A percentile compares a stretch with the other conserved stretches of the same genome.
Evolutionary conservation across 1,140 invertebrate genomes (phyloP).

Genomic region (Bombus sibiricus): DNA sequence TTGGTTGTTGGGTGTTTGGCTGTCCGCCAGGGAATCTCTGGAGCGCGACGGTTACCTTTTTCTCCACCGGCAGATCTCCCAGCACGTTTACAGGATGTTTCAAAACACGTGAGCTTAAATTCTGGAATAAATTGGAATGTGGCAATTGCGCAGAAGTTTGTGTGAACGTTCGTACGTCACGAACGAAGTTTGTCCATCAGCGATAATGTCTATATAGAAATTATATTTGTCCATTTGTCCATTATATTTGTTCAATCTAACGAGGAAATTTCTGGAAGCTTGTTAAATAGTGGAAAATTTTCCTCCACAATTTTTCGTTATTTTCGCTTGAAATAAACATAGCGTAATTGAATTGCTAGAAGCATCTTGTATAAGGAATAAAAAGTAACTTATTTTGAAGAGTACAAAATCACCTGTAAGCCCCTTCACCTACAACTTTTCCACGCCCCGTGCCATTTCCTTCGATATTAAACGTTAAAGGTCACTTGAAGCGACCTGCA

Average conservation of each 20-base stretch:
- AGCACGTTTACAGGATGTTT: background rate
- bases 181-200: no score
- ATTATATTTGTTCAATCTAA: no score
- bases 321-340: background rate
- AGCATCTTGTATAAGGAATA: no score
- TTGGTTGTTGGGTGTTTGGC: constrained; percentile 75
- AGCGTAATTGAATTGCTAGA: background rate
- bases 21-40: constrained; percentile 71
- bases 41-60: constrained; percentile 71
- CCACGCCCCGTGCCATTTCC: no score
- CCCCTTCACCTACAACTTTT: no score
- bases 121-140: background rate
- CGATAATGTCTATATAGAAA: no score
- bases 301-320: background rate
- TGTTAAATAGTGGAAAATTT: no score
- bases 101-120: background rate
- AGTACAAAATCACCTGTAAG: no score
- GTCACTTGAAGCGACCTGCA: background rate
- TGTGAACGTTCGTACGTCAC: no score
- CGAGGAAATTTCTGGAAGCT: no score
- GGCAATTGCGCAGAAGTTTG: background rate
- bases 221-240: no score
- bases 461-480: background rate
- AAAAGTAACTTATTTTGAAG: no score
- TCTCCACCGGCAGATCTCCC: constrained; percentile 55